Conservation (phyloP, 1,140 invertebrate genomes). For the Scaptodrosophila lebanonensis region DNA sequence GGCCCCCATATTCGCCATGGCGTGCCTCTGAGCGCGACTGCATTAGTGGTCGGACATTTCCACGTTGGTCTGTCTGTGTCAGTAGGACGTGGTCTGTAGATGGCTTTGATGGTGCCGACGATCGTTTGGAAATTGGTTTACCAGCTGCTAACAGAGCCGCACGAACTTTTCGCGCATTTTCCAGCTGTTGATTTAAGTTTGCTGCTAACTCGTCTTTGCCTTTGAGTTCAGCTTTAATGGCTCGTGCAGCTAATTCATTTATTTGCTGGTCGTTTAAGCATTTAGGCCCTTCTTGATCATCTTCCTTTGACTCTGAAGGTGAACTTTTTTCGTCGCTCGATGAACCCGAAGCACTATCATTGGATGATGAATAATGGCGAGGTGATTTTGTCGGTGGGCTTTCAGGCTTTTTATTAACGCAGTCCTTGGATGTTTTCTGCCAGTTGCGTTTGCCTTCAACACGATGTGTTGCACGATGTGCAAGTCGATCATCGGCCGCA, state of each 20-base stretch:
- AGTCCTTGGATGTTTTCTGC: constrained; percentile 22
- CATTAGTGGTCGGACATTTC: constrained; percentile 80
- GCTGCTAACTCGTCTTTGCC: constrained; percentile 84
- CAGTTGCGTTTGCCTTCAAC: constrained; percentile 25
- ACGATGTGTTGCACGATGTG: background rate
- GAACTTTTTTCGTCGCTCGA: background rate
- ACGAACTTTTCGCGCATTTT: constrained; percentile 81
- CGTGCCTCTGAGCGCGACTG: constrained; percentile 9
- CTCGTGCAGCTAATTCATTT: constrained; percentile 91
- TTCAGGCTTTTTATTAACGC: too few species aligned
- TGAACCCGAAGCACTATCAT: too few species aligned
- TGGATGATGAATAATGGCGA: too few species aligned
- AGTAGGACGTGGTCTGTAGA: constrained; percentile 81
- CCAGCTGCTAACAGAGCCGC: constrained; percentile 62
- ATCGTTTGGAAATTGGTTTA: background rate
- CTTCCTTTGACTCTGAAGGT: background rate
- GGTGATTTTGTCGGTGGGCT: too few species aligned
- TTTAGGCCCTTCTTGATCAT: constrained; percentile 66
- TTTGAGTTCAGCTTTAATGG: constrained; percentile 93
- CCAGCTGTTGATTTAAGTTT: constrained; percentile 86
- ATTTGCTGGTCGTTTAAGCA: constrained; percentile 85
- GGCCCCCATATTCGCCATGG: constrained; percentile 60
- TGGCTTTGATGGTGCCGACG: background rate
- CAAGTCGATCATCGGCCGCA: too few species aligned
- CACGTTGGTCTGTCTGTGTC: constrained; percentile 84